A percentile compares a stretch with the other conserved stretches of the same genome.
Evolutionary conservation across 2,888 invertebrate species (phyloP).

Genomic region (Ectropis crepuscularia): DNA sequence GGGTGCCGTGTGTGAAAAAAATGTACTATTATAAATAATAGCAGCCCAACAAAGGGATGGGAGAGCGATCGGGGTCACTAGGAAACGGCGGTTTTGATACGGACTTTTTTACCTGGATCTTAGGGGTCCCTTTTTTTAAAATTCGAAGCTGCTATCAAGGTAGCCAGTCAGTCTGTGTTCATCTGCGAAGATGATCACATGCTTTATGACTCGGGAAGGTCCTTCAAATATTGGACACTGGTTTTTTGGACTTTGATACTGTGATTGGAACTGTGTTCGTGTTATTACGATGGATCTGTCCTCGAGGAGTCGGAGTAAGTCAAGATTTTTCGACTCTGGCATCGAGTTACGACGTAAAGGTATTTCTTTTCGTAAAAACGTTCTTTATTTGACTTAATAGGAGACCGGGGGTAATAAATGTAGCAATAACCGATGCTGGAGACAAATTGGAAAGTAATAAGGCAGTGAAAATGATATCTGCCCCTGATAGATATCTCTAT

Average conservation of each 20-base stretch:
- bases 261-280: conserved; percentile 44
- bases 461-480: conserved; percentile 84
- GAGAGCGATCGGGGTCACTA: conserved; percentile 84
- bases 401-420: conserved; percentile 70
- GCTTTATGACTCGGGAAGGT: conserved; percentile 57
- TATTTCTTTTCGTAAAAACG: conserved; percentile 56
- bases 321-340: conserved; percentile 84
- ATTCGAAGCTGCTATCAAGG: conserved; percentile 72
- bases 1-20: conserved; percentile 84
- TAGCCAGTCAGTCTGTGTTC: conserved; percentile 84
- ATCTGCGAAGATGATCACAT: conserved; percentile 84
- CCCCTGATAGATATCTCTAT: conserved; percentile 75
- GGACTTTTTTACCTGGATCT: conserved; percentile 81
- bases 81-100: conserved; percentile 84
- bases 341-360: conserved; percentile 83
- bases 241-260: conserved; percentile 54
- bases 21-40: conserved; percentile 83
- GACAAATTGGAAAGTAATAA: conserved; percentile 85
- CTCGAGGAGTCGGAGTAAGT: conserved; percentile 82
- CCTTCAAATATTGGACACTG: conserved; percentile 70
- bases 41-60: conserved; percentile 80
- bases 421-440: conserved; percentile 78
- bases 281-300: conserved; percentile 75
- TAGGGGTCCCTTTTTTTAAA: conserved; percentile 75
- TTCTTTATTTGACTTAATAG: conserved; percentile 50